A percentile compares a stretch with the other conserved stretches of the same genome.
Evolutionary conservation across 1,140 invertebrate genomes (phyloP).

Genomic region (Heliconius melpomene): DNA sequence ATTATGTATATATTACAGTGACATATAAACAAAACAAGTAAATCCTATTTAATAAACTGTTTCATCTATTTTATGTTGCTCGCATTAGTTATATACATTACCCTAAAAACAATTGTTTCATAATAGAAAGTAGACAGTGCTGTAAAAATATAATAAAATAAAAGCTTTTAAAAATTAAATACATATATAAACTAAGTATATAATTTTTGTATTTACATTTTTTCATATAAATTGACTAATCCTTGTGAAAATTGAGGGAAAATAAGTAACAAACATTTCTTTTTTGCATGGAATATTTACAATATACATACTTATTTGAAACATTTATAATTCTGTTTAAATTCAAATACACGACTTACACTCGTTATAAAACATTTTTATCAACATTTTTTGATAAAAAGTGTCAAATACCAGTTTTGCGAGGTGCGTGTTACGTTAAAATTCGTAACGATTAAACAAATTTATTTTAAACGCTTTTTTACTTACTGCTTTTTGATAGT

Average conservation of each 20-base stretch:
- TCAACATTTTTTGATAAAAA: constrained; percentile 9
- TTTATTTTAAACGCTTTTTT: not conserved
- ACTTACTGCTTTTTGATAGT: not conserved
- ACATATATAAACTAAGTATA: no score
- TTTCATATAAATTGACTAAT: not conserved
- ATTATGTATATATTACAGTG: no score
- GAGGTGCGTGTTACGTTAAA: not conserved
- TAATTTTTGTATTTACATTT: not conserved
- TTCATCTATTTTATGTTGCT: no score
- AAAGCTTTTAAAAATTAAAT: no score
- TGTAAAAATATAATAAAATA: no score
- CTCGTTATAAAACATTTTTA: not conserved
- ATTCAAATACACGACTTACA: not conserved
- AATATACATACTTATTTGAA: not conserved
- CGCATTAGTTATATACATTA: no score
- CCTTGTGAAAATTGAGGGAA: not conserved
- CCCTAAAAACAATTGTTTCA: no score
- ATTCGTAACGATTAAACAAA: not conserved
- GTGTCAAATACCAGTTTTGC: constrained; percentile 4
- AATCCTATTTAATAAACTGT: not conserved
- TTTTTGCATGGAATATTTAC: no score
- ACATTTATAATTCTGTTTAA: not conserved
- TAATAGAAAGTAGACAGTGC: no score
- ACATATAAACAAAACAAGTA: not conserved
- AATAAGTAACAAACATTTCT: not conserved